Evolutionary conservation across 2,888 invertebrate species (phyloP).

Genomic region (Ochlodes sylvanus): DNA sequence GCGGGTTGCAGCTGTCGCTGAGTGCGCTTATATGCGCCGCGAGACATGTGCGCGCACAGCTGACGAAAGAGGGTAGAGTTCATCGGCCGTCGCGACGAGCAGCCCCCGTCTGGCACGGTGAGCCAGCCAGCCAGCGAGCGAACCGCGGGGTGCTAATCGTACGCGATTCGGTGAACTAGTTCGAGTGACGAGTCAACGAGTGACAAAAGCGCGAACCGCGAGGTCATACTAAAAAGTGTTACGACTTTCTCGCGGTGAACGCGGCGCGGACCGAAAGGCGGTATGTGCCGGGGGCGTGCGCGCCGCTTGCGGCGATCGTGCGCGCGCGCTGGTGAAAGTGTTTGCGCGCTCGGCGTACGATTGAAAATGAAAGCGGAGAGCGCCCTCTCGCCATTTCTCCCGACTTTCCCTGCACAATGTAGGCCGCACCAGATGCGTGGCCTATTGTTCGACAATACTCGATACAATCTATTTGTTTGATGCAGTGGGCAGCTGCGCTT

Average conservation of each 20-base stretch:
- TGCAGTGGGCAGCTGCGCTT: slow-evolving; percentile 2
- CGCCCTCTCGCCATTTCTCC: slow-evolving; percentile 84
- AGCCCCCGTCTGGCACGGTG: slow-evolving; percentile 63
- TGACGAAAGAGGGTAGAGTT: slow-evolving; percentile 79
- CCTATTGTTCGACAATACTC: slow-evolving; percentile 68
- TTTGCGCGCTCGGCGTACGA: slow-evolving; percentile 72
- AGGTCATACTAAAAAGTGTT: slow-evolving; percentile 84
- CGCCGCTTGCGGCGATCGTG: slow-evolving; percentile 72
- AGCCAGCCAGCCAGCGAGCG: slow-evolving; percentile 43
- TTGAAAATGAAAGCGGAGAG: slow-evolving; percentile 84
- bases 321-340: slow-evolving; percentile 79
- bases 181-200: slow-evolving; percentile 75
- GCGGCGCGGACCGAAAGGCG: slow-evolving; percentile 66
- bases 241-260: slow-evolving; percentile 81
- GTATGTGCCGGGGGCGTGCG: slow-evolving; percentile 66
- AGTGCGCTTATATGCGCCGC: slow-evolving; percentile 61
- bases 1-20: slow-evolving; percentile 74
- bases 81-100: slow-evolving; percentile 71
- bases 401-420: slow-evolving; percentile 82
- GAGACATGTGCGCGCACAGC: slow-evolving; percentile 80
- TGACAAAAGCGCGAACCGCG: slow-evolving; percentile 80
- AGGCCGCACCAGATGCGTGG: slow-evolving; percentile 78
- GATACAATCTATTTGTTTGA: slow-evolving; percentile 26
- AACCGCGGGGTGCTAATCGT: slow-evolving; percentile 56
- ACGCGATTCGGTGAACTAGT: slow-evolving; percentile 76